Conservation (phyloP, 92 coral and sea anemone species). For the Porites rus region DNA sequence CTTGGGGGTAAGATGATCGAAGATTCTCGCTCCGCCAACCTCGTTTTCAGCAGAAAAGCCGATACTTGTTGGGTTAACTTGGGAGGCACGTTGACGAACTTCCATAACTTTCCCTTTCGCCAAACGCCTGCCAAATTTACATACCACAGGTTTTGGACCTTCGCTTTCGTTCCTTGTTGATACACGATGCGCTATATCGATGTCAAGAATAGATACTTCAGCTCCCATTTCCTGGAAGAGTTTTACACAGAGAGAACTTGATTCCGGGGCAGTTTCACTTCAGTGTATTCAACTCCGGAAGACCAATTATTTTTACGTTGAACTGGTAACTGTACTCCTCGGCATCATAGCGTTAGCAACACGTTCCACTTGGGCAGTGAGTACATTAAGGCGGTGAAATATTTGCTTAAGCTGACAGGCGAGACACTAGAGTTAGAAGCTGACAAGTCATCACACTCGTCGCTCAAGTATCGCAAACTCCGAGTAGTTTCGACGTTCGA, state of each 20-base stretch:
- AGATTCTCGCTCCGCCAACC: too few species aligned
- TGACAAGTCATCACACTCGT: neutral
- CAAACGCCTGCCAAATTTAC: too few species aligned
- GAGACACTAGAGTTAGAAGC: neutral
- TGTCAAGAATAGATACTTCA: too few species aligned
- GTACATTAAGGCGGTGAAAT: neutral
- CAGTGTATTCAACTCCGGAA: neutral
- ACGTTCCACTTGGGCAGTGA: neutral
- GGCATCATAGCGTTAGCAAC: neutral
- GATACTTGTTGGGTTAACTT: too few species aligned
- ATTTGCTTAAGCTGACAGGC: neutral
- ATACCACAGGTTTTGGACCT: too few species aligned
- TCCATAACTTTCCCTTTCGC: too few species aligned
- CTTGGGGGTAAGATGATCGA: too few species aligned
- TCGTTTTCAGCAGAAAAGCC: too few species aligned
- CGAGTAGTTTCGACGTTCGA: neutral
- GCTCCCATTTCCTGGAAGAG: neutral
- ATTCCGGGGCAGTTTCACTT: neutral
- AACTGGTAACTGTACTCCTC: slow-evolving; percentile 1
- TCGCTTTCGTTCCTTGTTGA: too few species aligned
- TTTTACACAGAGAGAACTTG: neutral
- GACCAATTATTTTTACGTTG: neutral
- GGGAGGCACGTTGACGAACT: too few species aligned
- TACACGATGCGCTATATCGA: too few species aligned
- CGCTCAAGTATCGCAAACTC: neutral